Conservation (phyloP, 23 tunicate genomes). For the Clavelina lepadiformis region DNA sequence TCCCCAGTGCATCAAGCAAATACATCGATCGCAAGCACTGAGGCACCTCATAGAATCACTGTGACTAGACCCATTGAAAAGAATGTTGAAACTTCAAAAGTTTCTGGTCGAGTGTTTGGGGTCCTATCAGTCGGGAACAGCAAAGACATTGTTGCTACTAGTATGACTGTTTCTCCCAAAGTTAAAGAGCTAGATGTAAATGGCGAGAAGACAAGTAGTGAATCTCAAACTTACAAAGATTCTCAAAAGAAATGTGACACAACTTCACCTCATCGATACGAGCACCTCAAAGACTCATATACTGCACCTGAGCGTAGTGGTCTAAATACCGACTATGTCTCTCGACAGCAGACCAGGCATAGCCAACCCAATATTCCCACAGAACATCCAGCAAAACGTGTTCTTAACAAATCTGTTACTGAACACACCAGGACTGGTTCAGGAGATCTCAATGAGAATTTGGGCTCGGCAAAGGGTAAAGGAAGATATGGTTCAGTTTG, state of each 20-base stretch:
- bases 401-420: background rate
- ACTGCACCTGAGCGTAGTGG: background rate
- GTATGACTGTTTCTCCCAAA: slow-evolving; percentile 11
- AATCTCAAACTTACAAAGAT: background rate
- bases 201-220: background rate
- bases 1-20: no score
- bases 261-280: slow-evolving; percentile 11
- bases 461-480: slow-evolving; percentile 6
- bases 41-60: slow-evolving; percentile 3
- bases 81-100: slow-evolving; percentile 1
- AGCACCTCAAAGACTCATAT: slow-evolving; percentile 18
- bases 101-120: slow-evolving; percentile 34
- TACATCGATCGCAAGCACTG: no score
- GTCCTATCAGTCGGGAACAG: slow-evolving; percentile 30
- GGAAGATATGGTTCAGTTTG: slow-evolving; percentile 73
- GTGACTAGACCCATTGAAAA: slow-evolving; percentile 25
- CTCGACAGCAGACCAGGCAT: background rate
- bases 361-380: background rate
- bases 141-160: slow-evolving; percentile 18
- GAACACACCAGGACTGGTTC: slow-evolving; percentile 5
- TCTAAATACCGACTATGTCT: slow-evolving; percentile 1
- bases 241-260: background rate
- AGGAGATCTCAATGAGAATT: background rate
- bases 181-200: background rate
- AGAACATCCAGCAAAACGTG: background rate